Conservation (phyloP, 2,888 invertebrate species). For the Pomacea canaliculata region DNA sequence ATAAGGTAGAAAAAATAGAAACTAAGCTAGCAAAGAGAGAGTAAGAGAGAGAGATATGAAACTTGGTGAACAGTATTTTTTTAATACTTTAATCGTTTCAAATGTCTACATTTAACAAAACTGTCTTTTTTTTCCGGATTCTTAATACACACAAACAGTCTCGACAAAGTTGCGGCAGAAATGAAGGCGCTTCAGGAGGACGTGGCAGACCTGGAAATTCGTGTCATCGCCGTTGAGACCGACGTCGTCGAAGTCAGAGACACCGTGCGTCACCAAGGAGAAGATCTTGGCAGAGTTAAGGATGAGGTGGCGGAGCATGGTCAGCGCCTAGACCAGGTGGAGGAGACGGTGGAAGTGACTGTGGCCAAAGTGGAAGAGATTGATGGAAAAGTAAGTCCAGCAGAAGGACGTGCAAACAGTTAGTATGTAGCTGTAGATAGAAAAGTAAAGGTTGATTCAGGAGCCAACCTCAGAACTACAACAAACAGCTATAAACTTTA, state of each 20-base stretch:
- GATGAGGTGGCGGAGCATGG: slow-evolving; percentile 43
- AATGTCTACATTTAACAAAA: too few relatives aligned
- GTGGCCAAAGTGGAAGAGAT: slow-evolving; percentile 56
- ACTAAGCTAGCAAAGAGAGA: too few relatives aligned
- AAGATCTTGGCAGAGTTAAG: slow-evolving; percentile 40
- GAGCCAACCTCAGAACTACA: too few relatives aligned
- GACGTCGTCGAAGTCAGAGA: slow-evolving; percentile 43
- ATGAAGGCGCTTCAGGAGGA: slow-evolving; percentile 48
- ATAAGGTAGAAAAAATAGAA: too few relatives aligned
- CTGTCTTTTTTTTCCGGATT: too few relatives aligned
- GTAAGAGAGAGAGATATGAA: too few relatives aligned
- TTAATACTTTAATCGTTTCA: too few relatives aligned
- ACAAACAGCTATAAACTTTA: too few relatives aligned
- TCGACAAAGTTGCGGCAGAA: slow-evolving; percentile 47
- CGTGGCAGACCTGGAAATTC: slow-evolving; percentile 44
- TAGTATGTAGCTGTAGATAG: too few relatives aligned
- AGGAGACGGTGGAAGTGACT: slow-evolving; percentile 47
- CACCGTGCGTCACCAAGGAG: slow-evolving; percentile 46
- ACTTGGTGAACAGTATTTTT: too few relatives aligned
- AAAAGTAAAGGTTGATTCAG: too few relatives aligned
- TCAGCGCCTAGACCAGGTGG: slow-evolving; percentile 44
- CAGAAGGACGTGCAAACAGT: not conserved
- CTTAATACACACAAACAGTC: slow-evolving; percentile 22
- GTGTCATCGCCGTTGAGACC: slow-evolving; percentile 45
- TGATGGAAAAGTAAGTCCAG: slow-evolving; percentile 54